Conservation (phyloP, 2,113 vertebrate genomes). For the Rhinoderma darwinii region DNA sequence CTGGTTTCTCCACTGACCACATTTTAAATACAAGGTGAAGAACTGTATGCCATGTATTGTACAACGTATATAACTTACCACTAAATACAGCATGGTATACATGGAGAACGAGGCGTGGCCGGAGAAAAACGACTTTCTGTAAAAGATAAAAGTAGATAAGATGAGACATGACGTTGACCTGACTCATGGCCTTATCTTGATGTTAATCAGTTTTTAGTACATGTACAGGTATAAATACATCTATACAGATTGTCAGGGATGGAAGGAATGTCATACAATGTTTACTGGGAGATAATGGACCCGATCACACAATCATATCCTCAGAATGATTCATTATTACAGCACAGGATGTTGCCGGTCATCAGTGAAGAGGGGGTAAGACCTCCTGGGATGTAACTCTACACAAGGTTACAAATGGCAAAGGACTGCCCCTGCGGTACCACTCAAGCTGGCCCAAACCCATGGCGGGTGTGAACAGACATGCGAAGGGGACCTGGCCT, state of each 20-base stretch:
- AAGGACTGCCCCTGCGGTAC: not conserved
- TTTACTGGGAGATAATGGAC: not conserved
- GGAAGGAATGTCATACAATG: not conserved
- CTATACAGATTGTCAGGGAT: not conserved
- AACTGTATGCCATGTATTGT: not conserved
- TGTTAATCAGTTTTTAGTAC: not conserved
- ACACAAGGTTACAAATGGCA: not conserved
- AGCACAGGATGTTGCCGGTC: not conserved
- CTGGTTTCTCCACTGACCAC: not conserved
- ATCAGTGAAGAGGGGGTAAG: not conserved
- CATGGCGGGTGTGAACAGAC: too few species aligned
- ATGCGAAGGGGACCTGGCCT: too few species aligned
- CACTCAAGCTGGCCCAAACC: not conserved
- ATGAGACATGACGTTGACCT: not conserved
- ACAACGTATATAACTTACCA: conserved; percentile 81
- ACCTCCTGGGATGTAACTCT: not conserved
- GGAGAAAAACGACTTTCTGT: conserved; percentile 98
- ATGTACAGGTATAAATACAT: not conserved
- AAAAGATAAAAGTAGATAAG: conserved; percentile 68
- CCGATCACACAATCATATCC: not conserved
- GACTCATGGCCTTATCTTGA: conserved; percentile 1
- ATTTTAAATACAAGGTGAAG: not conserved
- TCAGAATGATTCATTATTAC: not conserved
- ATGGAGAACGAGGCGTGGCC: conserved; percentile 98
- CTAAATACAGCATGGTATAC: conserved; percentile 97